Evolutionary conservation across 2,888 invertebrate species (phyloP).

Genomic region (Bembecia ichneumoniformis): DNA sequence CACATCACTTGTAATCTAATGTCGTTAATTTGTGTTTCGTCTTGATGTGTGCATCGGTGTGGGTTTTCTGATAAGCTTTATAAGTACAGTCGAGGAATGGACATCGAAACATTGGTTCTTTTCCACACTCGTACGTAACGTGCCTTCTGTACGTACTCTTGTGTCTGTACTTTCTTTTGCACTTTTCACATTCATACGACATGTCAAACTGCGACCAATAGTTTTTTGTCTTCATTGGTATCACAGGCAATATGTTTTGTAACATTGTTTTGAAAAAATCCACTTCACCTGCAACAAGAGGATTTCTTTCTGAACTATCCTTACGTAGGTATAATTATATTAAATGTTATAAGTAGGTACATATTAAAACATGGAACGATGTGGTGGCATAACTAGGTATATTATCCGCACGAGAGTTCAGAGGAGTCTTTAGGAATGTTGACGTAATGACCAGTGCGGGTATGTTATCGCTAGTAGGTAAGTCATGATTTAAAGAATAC

Average conservation of each 20-base stretch:
- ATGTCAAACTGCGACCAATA: slow-evolving; percentile 63
- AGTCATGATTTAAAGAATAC: no score
- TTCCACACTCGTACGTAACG: slow-evolving; percentile 76
- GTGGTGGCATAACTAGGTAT: no score
- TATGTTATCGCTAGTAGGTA: no score
- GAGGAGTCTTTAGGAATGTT: no score
- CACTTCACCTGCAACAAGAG: slow-evolving; percentile 67
- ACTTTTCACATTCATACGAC: slow-evolving; percentile 74
- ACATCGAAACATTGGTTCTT: slow-evolving; percentile 70
- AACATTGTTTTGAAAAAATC: slow-evolving; percentile 67
- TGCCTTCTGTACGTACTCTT: slow-evolving; percentile 81
- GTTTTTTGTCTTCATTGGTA: slow-evolving; percentile 67
- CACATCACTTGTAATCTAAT: slow-evolving; percentile 69
- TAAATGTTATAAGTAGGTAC: no score
- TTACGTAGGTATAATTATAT: background rate
- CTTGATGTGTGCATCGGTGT: slow-evolving; percentile 66
- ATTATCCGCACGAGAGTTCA: no score
- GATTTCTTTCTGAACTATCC: slow-evolving; percentile 11
- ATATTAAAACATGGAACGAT: no score
- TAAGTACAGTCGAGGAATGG: slow-evolving; percentile 63
- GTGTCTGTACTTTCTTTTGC: slow-evolving; percentile 81
- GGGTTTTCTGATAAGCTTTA: slow-evolving; percentile 67
- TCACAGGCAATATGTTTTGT: slow-evolving; percentile 60
- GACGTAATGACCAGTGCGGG: no score
- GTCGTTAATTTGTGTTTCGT: slow-evolving; percentile 67